Percentiles rank a stretch among this genome's conserved stretches.
Conservation (phyloP, 1,140 invertebrate species). For the Danaus plexippus region DNA sequence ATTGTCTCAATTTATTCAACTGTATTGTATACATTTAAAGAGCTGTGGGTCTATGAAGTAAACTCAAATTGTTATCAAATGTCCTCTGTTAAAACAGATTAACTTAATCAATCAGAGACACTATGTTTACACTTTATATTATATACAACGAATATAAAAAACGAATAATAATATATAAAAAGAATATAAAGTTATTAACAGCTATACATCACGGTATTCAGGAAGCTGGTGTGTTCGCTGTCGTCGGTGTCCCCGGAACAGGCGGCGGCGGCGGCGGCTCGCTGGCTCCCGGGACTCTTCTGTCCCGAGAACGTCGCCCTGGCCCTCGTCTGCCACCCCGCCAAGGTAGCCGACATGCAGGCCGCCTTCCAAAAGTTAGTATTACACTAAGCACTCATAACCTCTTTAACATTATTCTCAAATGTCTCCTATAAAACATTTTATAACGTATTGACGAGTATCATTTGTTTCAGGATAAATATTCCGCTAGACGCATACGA, state of each 20-base stretch:
- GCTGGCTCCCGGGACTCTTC: conserved; percentile 80
- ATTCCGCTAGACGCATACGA: conserved; percentile 52
- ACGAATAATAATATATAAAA: too few species aligned
- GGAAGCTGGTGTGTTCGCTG: conserved; percentile 77
- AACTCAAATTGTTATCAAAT: too few species aligned
- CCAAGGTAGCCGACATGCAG: conserved; percentile 78
- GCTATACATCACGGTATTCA: conserved; percentile 36
- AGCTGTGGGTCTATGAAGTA: too few species aligned
- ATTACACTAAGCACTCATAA: not conserved
- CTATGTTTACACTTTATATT: too few species aligned
- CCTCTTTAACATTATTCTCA: too few species aligned
- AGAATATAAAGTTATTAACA: too few species aligned
- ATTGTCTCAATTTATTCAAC: too few species aligned
- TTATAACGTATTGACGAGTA: conserved; percentile 1
- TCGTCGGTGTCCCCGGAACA: conserved; percentile 77
- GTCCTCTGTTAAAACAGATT: too few species aligned
- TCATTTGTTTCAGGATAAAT: conserved; percentile 41
- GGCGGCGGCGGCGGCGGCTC: conserved; percentile 76
- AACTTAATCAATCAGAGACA: too few species aligned
- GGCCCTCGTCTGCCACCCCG: conserved; percentile 83
- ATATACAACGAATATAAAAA: too few species aligned
- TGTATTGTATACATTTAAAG: too few species aligned
- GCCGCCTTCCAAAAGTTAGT: conserved; percentile 79
- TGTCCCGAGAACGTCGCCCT: conserved; percentile 74
- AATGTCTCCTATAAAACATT: conserved; percentile 5